A percentile compares a stretch with the other conserved stretches of the same genome.
Evolutionary conservation across 2,888 invertebrate genomes (phyloP).

Genomic region (Pardosa pseudoannulata): DNA sequence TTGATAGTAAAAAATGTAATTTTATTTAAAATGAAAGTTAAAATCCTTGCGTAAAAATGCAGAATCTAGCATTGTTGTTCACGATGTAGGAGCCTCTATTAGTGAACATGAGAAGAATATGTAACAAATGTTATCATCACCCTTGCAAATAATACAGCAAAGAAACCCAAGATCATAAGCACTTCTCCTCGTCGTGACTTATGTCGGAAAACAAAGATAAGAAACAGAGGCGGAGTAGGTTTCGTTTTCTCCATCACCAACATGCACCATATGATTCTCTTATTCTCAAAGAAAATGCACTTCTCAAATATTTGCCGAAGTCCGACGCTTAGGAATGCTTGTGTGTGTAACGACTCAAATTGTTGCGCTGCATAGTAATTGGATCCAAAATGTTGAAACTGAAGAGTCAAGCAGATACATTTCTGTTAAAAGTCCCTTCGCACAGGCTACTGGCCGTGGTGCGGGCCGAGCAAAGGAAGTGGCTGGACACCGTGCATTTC

Average conservation of each 20-base stretch:
- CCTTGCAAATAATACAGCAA: no score
- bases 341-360: conserved; percentile 26
- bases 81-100: no score
- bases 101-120: no score
- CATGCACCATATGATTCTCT: not conserved
- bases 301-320: conserved; percentile 62
- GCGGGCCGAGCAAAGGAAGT: conserved; percentile 71
- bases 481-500: conserved; percentile 73
- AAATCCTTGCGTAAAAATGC: no score
- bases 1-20: no score
- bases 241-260: not conserved
- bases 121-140: no score
- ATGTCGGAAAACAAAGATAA: not conserved
- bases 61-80: no score
- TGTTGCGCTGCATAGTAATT: conserved; percentile 40
- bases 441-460: conserved; percentile 71
- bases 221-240: not conserved
- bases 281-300: conserved; percentile 39
- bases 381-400: conserved; percentile 42
- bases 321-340: conserved; percentile 20
- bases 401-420: conserved; percentile 41
- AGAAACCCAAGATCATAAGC: no score
- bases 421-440: conserved; percentile 70
- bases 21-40: no score
- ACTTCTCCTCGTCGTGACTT: no score